These are phyloP conservation scores for Rhagoletis zephyria DNA, from an alignment of 1,140 invertebrate species.

Conservation along the genomic window DNA sequence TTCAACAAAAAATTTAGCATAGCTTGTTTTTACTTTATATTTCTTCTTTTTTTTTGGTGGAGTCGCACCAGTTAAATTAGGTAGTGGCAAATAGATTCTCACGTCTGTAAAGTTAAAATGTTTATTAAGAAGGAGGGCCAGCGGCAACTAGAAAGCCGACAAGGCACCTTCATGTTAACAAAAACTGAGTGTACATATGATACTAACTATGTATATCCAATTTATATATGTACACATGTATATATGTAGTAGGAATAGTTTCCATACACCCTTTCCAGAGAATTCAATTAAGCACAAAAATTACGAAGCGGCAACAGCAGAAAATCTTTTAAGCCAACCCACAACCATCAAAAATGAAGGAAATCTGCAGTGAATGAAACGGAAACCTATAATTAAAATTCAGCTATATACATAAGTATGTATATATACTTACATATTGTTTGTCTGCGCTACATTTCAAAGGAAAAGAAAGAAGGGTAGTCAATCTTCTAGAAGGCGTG, in stretches of 20 bases:
- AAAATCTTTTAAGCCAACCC: constrained; percentile 4
- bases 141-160: not conserved
- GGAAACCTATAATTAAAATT: constrained; percentile 50
- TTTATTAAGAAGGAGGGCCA: constrained; percentile 5
- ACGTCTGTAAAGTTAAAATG: constrained; percentile 9
- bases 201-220: too few species aligned
- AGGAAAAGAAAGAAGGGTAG: not conserved
- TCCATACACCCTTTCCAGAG: constrained; percentile 11
- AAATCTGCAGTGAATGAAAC: constrained; percentile 7
- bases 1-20: too few species aligned
- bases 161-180: not conserved
- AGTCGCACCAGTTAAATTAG: not conserved
- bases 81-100: not conserved
- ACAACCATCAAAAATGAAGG: not conserved
- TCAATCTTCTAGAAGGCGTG: not conserved
- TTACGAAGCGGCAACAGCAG: constrained; percentile 29
- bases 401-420: not conserved
- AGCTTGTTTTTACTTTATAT: not conserved
- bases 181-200: not conserved
- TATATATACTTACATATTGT: too few species aligned
- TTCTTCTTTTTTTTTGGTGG: not conserved
- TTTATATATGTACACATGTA: too few species aligned
- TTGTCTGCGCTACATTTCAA: constrained; percentile 5
- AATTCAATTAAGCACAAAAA: constrained; percentile 42
- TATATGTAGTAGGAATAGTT: too few species aligned